These are phyloP conservation scores for Amblyopsis rosae DNA, from an alignment of 2,113 vertebrate genomes.

Conservation along the genomic window DNA sequence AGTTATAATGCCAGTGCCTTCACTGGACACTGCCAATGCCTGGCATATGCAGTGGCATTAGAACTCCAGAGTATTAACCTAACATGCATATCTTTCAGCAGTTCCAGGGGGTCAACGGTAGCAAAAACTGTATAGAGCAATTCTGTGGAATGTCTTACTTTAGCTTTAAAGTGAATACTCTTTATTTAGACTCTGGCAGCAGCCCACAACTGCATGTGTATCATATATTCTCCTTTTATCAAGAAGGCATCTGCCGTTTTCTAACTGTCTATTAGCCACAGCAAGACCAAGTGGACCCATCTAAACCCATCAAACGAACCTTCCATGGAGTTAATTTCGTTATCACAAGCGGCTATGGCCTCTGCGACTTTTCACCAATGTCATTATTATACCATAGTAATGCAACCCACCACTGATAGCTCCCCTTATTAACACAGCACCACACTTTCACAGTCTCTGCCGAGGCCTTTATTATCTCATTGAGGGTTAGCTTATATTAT, in stretches of 20 bases:
- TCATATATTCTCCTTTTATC: conserved; percentile 71
- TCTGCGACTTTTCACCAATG: conserved; percentile 38
- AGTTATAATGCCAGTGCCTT: too few species aligned
- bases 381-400: conserved; percentile 41
- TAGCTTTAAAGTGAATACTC: conserved; percentile 69
- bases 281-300: conserved; percentile 26
- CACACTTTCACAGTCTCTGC: conserved; percentile 2
- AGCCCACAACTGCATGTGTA: conserved; percentile 61
- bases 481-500: conserved; percentile 51
- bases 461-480: conserved; percentile 29
- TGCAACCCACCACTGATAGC: conserved; percentile 22
- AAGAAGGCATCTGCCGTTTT: conserved; percentile 58
- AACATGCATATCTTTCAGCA: too few species aligned
- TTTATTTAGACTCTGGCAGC: conserved; percentile 73
- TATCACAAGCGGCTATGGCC: conserved; percentile 37
- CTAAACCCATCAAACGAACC: conserved; percentile 44
- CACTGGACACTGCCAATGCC: too few species aligned
- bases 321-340: conserved; percentile 45
- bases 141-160: too few species aligned
- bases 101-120: too few species aligned
- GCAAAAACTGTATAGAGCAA: too few species aligned
- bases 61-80: too few species aligned
- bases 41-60: too few species aligned
- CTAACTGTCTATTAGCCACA: conserved; percentile 24
- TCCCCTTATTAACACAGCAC: conserved; percentile 33